Conservation (phyloP, 1,140 invertebrate genomes). For the Drosophila teissieri region DNA sequence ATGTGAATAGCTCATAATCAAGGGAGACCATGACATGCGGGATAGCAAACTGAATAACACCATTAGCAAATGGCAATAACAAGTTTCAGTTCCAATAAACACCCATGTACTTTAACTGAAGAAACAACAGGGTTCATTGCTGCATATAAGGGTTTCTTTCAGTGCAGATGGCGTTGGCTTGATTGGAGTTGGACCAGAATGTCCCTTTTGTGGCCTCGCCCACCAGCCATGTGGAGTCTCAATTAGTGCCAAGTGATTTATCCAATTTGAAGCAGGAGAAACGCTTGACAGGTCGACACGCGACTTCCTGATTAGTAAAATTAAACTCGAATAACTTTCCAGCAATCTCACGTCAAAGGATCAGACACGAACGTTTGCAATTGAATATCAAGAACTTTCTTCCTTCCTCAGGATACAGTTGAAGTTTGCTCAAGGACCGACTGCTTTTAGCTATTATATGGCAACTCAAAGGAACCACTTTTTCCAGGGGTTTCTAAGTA, state of each 20-base stretch:
- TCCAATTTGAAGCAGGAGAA: slow-evolving; percentile 45
- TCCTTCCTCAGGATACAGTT: too few relatives aligned
- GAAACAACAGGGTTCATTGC: not conserved
- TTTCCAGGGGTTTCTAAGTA: too few relatives aligned
- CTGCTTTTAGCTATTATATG: too few relatives aligned
- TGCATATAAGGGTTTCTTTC: not conserved
- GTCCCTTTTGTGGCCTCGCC: slow-evolving; percentile 46
- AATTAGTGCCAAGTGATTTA: slow-evolving; percentile 61
- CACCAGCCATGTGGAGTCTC: slow-evolving; percentile 57
- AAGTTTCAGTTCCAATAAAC: too few relatives aligned
- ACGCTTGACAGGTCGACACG: slow-evolving; percentile 6
- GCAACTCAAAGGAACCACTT: too few relatives aligned
- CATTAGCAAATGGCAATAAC: too few relatives aligned
- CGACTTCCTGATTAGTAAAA: slow-evolving; percentile 6
- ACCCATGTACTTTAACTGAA: not conserved
- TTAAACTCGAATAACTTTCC: slow-evolving; percentile 2
- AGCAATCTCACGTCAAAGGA: not conserved
- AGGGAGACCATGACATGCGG: not conserved
- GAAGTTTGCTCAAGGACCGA: too few relatives aligned
- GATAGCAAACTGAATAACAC: too few relatives aligned
- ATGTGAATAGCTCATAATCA: not conserved
- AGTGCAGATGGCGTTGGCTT: not conserved
- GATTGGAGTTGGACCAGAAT: not conserved
- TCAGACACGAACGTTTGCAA: slow-evolving; percentile 11
- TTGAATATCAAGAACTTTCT: not conserved